Base-by-base conservation (phyloP, 2,888 invertebrate species). In the Dryocosmus kuriphilus region DNA sequence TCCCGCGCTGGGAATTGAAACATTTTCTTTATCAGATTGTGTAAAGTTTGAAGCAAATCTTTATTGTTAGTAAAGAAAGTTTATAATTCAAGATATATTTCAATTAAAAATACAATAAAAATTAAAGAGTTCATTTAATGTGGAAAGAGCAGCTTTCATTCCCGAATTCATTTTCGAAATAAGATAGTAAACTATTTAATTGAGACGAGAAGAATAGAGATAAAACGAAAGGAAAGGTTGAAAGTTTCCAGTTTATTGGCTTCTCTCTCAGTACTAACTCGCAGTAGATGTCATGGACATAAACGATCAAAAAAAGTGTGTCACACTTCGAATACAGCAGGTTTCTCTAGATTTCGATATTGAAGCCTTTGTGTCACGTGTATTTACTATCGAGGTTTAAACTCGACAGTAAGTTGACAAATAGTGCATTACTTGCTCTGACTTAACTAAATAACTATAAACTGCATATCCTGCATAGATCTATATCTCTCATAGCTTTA, bases 321-420 rank as follows among this genome's bases (percentile, higher is more conserved):
- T 67, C 67, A 38, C 65, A 46, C 46, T 46, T 46, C 67, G 19
- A 67, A 35, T 67, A 16, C 65, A 67, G 67, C 67, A 67, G 41
- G 67, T 67, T 67, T 67, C 67, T 67, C 67, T 46, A 46, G 41
- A 67, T 67, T 67, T 67, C 46, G 27, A 67, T 67, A 46, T 67
- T n/a, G 9, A 46, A 41, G 24, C 27, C 8, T 41, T 27, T 46
- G 5, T 63, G 41, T 63, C 22, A 38, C 14, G 7, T 30, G 11
- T 41, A 41, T 22, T 65, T 24, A 5, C 8, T 67, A 67, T 19
- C 9, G 2, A 16, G 46, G 46, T 67, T 67, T 46, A 24, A 46
- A 27, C 19, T 46, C 19, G 6, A 51, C 0, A 9, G 51, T 51
- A 30, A n/a, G 9, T 71, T 51, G 41, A 22, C 51, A 71, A 71